Evolutionary conservation across 2,113 vertebrate genomes (phyloP).

Genomic region (Petromus typicus): DNA sequence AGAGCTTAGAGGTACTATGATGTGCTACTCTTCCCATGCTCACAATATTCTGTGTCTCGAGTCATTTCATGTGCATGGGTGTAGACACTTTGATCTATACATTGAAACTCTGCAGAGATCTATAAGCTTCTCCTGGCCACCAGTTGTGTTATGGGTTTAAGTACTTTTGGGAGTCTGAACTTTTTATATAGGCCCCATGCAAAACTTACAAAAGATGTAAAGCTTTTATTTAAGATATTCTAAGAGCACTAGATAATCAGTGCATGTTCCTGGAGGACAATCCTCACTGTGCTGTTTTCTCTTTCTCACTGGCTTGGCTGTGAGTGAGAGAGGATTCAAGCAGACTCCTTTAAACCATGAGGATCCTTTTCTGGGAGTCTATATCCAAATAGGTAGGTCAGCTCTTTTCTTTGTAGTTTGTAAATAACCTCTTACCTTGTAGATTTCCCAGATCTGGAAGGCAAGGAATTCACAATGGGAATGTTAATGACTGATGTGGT

Average conservation of each 20-base stretch:
- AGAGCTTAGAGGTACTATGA: neutral
- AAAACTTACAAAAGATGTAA: neutral
- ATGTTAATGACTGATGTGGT: neutral
- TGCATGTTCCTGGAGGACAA: neutral
- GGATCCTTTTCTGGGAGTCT: rapidly evolving
- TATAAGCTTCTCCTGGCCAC: neutral
- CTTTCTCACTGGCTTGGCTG: neutral
- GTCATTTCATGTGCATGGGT: neutral
- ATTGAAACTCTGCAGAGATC: neutral
- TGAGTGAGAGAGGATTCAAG: neutral
- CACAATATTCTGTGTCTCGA: neutral
- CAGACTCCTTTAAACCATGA: neutral
- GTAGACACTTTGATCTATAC: neutral
- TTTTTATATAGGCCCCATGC: neutral
- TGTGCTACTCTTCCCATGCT: neutral
- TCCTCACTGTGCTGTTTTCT: neutral
- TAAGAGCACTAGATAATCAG: neutral
- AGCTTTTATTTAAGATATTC: neutral
- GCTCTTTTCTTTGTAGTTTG: neutral
- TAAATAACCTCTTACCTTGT: neutral
- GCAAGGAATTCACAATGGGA: neutral
- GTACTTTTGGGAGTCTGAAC: neutral
- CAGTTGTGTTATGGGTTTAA: neutral
- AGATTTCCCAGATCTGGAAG: neutral
- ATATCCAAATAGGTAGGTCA: neutral